Base-by-base conservation (phyloP, 2,888 invertebrate species). In the Noctua janthe region DNA sequence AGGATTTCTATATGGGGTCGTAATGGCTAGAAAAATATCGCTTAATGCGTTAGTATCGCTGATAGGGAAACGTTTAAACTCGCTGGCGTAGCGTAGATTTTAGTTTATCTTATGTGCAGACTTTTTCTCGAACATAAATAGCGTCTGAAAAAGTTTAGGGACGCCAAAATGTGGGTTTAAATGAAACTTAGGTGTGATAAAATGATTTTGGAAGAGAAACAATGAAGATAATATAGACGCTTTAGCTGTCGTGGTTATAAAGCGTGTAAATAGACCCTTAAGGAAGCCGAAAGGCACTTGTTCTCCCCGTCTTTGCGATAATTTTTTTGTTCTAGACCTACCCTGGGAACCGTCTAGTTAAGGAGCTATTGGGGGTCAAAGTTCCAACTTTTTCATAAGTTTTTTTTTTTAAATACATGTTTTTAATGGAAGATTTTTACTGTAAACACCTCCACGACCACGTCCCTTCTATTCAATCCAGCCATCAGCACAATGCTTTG, bases 1-100 rank as follows among this genome's bases (percentile, higher is more conserved):
- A 78, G 20, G 11, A 10, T 66, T 29, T 66, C 39, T 20, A 84
- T 74, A 87, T 78, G 85, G 82, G 85, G 78, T 59, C 84, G 74
- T 78, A 77, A 87, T 72, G 71, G 62, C 39, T 47, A 80, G 76
- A 89, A 89, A 89, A 89, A 87, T 80, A 84, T 78, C 74, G 56
- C 49, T 56, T 80, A 87, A 87, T 78, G 87, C 23, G 78, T 72
- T 59, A 70, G 73, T 76, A 84, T 87, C 66, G 73, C 74, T 74
- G 87, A 79, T 87, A 80, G 69, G 76, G 49, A 89, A 78, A 70
- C 79, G 74, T 73, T 84, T 82, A 74, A 80, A 73, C 74, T 84
- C 43, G 79, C 76, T 76, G 54, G 77, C 74, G 77, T 54, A 59
- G 78, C 74, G 64, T 64, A 51, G 71, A 76, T 84, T 77, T 79